A percentile compares a stretch with the other conserved stretches of the same genome.
Conservation (phyloP, 2,888 invertebrate species). For the Athrips mouffetella region DNA sequence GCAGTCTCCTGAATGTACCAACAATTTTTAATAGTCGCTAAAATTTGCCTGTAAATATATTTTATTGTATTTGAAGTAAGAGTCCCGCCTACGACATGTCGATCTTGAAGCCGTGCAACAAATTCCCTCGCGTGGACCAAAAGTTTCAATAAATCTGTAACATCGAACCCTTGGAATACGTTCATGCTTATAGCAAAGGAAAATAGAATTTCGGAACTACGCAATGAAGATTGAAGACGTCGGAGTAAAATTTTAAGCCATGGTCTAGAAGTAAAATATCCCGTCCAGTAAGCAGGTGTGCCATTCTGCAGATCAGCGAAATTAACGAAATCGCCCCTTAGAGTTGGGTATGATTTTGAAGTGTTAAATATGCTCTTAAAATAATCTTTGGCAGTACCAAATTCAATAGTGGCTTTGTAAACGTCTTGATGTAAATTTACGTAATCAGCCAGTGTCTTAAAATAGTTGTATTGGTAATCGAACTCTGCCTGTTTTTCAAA, state of each 20-base stretch:
- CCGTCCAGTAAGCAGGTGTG: constrained; percentile 96
- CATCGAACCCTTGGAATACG: constrained; percentile 71
- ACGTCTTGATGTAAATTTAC: constrained; percentile 86
- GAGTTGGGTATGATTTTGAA: constrained; percentile 79
- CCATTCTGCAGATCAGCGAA: constrained; percentile 94
- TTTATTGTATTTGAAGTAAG: constrained; percentile 90
- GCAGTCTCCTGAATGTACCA: constrained; percentile 63
- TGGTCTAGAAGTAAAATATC: constrained; percentile 94
- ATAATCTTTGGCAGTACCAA: constrained; percentile 94
- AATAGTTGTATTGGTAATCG: constrained; percentile 96
- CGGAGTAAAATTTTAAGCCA: constrained; percentile 89
- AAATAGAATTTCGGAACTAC: constrained; percentile 90
- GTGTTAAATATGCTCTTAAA: constrained; percentile 84
- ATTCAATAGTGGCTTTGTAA: constrained; percentile 85
- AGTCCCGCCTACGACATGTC: constrained; percentile 98
- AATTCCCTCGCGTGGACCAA: constrained; percentile 82
- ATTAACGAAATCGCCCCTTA: constrained; percentile 96
- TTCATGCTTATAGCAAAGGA: constrained; percentile 86
- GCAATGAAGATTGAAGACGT: constrained; percentile 87
- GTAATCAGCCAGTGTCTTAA: constrained; percentile 90
- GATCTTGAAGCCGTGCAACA: constrained; percentile 94
- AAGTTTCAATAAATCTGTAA: constrained; percentile 68
- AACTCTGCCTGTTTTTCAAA: constrained; percentile 93
- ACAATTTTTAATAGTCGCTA: constrained; percentile 53
- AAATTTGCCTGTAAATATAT: constrained; percentile 86